Evolutionary conservation across 2,888 invertebrate genomes (phyloP).

Genomic region (Melieria crassipennis): DNA sequence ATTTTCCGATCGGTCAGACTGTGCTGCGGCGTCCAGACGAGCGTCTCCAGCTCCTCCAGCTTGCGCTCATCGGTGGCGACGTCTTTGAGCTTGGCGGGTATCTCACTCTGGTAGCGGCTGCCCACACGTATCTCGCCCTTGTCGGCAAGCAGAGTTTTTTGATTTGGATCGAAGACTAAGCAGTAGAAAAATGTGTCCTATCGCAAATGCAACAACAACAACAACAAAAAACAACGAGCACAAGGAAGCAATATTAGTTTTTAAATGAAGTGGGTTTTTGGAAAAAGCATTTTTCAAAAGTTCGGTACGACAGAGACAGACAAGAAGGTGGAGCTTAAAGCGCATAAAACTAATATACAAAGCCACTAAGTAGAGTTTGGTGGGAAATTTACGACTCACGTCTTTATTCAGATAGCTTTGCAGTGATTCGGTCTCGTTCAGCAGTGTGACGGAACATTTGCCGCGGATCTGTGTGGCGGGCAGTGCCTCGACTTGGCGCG

Average conservation of each 20-base stretch:
- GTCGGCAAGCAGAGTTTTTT: constrained; percentile 98
- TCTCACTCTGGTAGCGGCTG: constrained; percentile 96
- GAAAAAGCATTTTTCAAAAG: not conserved
- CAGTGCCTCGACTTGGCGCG: constrained; percentile 96
- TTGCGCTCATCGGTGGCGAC: constrained; percentile 73
- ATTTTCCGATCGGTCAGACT: constrained; percentile 93
- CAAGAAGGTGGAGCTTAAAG: not conserved
- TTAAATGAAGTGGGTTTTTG: not conserved
- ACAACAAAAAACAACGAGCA: constrained; percentile 21
- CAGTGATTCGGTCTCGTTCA: constrained; percentile 98
- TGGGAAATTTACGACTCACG: constrained; percentile 71
- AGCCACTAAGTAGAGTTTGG: constrained; percentile 22
- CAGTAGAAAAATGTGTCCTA: constrained; percentile 99
- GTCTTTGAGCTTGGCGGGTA: constrained; percentile 82
- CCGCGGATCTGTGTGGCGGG: constrained; percentile 99
- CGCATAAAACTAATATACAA: not conserved
- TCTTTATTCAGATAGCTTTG: constrained; percentile 96
- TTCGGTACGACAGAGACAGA: not conserved
- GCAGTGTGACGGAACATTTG: constrained; percentile 97
- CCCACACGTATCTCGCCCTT: constrained; percentile 95
- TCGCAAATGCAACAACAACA: too few species aligned
- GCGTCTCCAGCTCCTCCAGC: constrained; percentile 83
- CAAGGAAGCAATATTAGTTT: not conserved
- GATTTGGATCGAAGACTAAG: constrained; percentile 98
- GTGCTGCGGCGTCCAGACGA: constrained; percentile 96